A percentile compares a stretch with the other conserved stretches of the same genome.
These are phyloP conservation scores for Pollenia amentaria DNA, from an alignment of 2,888 invertebrate genomes.

Conservation along the genomic window DNA sequence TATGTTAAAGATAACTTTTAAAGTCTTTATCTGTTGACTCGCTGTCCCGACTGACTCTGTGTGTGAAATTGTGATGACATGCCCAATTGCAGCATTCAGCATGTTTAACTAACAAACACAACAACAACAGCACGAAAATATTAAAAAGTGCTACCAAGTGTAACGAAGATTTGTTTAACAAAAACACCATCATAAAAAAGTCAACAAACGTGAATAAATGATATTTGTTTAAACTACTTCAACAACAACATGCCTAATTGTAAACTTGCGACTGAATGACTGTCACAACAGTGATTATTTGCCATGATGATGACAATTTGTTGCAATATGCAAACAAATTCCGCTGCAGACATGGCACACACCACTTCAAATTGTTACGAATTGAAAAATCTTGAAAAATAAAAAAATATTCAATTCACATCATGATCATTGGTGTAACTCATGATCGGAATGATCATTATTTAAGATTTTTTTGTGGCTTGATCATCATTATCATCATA, in stretches of 20 bases:
- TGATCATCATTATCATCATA: background rate
- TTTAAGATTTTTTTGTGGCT: background rate
- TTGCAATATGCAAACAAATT: constrained; percentile 56
- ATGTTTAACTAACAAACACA: constrained; percentile 19
- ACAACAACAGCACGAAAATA: background rate
- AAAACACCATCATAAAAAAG: background rate
- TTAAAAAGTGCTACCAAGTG: constrained; percentile 54
- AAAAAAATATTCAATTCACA: background rate
- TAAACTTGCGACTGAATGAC: constrained; percentile 5
- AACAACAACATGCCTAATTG: constrained; percentile 11
- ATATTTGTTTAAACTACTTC: constrained; percentile 29
- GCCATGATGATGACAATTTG: constrained; percentile 43
- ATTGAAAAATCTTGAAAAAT: background rate
- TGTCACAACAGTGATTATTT: constrained; percentile 11
- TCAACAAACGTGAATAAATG: constrained; percentile 23
- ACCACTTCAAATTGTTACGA: background rate
- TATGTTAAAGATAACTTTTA: constrained; percentile 41
- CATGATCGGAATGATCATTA: background rate
- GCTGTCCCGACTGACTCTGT: background rate
- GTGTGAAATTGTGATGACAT: constrained; percentile 52
- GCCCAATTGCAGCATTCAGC: constrained; percentile 56
- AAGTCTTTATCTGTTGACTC: constrained; percentile 21
- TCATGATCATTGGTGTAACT: background rate
- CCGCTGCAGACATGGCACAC: constrained; percentile 4
- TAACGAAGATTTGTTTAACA: constrained; percentile 48